Conservation (phyloP, 1,140 invertebrate species). For the Nasonia vitripennis region DNA sequence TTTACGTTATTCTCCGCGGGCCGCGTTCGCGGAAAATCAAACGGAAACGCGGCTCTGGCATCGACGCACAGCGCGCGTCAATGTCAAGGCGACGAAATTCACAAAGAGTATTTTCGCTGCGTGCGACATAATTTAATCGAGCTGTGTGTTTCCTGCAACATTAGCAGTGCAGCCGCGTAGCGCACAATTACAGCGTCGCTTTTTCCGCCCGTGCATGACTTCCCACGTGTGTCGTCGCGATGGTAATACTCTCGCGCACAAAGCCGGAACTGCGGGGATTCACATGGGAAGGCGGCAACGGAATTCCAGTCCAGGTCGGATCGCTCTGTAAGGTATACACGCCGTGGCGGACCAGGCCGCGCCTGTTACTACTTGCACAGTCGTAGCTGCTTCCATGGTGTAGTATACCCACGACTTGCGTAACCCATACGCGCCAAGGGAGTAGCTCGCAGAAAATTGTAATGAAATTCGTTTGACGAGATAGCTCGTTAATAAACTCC, state of each 20-base stretch:
- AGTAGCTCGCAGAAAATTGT: not conserved
- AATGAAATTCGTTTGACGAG: not conserved
- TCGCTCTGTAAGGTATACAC: too few species aligned
- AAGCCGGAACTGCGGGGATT: not conserved
- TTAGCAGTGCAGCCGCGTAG: constrained; percentile 49
- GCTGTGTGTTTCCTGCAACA: constrained; percentile 44
- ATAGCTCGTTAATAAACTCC: not conserved
- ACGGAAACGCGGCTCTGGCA: not conserved
- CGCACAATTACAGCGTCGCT: constrained; percentile 41
- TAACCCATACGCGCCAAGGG: not conserved
- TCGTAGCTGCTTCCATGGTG: not conserved
- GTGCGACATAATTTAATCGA: constrained; percentile 35
- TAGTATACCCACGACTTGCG: not conserved
- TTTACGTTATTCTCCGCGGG: too few species aligned
- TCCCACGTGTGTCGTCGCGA: too few species aligned
- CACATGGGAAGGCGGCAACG: not conserved
- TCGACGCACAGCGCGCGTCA: not conserved
- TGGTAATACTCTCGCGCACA: not conserved
- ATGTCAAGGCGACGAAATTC: constrained; percentile 18
- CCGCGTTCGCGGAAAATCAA: too few species aligned
- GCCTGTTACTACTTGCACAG: not conserved
- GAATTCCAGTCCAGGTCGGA: not conserved
- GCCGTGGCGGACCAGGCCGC: too few species aligned
- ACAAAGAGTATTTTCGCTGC: not conserved
- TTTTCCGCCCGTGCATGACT: constrained; percentile 22